Base-by-base conservation (phyloP, 2,113 vertebrate species). In the Entomyzon cyanotis region DNA sequence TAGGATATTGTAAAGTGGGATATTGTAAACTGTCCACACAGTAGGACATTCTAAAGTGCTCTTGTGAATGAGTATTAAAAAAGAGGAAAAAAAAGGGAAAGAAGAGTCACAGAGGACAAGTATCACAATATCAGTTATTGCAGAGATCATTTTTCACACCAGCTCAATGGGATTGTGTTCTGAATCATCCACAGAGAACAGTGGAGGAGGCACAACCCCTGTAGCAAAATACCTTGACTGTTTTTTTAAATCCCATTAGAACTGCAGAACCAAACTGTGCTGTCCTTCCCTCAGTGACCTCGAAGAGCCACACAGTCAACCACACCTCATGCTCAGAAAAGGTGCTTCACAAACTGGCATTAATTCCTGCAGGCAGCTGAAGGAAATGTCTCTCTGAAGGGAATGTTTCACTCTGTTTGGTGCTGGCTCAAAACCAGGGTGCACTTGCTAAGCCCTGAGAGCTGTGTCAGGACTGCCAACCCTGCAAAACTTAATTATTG, bases 151-250 rank as follows among this genome's bases (percentile, higher is more conserved):
- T 37, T 69, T 82, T 93, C 89, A 95, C 59, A 89, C 68, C 56
- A 94, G 24, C 10, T 68, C 39, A 22, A 5, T 82, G 90, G 73
- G 67, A 37, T 46, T 81, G 58, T 73, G 74, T 85, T 93, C 91
- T 90, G 56, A 71, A 70, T 58, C 63, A 82, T 59, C 59, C 94
- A 94, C 60, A 81, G 69, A 64, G 82, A 94, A 85, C 37, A 91
- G 88, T 28, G 14, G 82, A 95, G 89, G 79, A 95, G 84, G 76
- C 88, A 89, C 95, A 96, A 95, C 81, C 95, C 89, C 97, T 98
- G 97, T 98, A 98, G 97, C 97, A 98, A 98, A 98, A 98, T 97
- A 97, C 97, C 96, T 97, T 96, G 97, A 97, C 96, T 97, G 97
- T 97, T 98, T 95, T 42, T 49, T 89, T 94, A 89, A 89, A 96